Base-by-base conservation (phyloP, 2,888 invertebrate species). In the Euspilapteryx auroguttella region DNA sequence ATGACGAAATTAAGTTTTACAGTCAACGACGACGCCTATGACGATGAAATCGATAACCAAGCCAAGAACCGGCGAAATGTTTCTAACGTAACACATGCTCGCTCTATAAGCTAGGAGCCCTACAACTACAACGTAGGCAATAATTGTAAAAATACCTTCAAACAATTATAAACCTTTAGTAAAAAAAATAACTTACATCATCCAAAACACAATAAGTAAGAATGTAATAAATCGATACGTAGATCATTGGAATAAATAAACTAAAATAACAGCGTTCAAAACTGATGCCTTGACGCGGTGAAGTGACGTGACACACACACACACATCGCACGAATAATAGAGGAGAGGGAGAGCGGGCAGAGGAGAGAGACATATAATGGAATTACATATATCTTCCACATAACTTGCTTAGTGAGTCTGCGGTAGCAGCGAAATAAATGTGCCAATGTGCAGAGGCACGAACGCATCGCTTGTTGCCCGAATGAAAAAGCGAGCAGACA, bases 331-430 rank as follows among this genome's bases (percentile, higher is more conserved):
- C n/a, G n/a, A n/a, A n/a, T n/a, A n/a, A n/a, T n/a, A 58, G 39
- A 38, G 41, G 50, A 51, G 63, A 63, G 59, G 48, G 48, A 44
- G 51, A 49, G 45, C 54, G 63, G 64, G 61, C 59, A 54, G 55
- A 62, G 62, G 50, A 62, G 66, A 68, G 63, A 63, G 58, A 68
- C 28, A 33, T 28, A 27, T 66, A 69, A 69, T 66, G 58, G 59
- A 64, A 65, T 65, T 63, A 69, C n/a, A n/a, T 59, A 64, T 66
- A 68, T 62, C 55, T 61, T 63, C 55, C 50, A 56, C 61, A 66
- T 47, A 47, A 54, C 49, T 58, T 29, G 29, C 29, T 58, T 59
- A 55, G 52, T 42, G 58, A 61, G 59, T 58, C 48, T 48, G 55
- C 52, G 50, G 52, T 46, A 44, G 47, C 51, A 51, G 49, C 52